Conservation (phyloP, 2,113 vertebrate species). For the Cyanocitta stelleri region DNA sequence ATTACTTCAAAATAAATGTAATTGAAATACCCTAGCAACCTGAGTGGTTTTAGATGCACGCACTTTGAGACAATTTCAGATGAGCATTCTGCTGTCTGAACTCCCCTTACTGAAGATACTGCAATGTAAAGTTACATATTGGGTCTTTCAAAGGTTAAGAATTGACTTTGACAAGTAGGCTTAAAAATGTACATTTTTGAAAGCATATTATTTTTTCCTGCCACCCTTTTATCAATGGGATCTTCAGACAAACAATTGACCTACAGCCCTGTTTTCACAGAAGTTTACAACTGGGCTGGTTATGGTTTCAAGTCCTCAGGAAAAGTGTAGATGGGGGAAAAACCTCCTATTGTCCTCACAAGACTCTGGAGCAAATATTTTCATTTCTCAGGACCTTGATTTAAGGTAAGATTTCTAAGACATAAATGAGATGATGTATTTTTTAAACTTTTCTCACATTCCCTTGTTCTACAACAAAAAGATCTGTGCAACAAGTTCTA, state of each 20-base stretch:
- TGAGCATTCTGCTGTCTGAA: not conserved
- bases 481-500: not conserved
- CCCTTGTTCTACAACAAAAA: not conserved
- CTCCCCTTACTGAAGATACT: not conserved
- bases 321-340: not conserved
- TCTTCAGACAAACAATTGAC: not conserved
- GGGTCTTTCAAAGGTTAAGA: slow-evolving; percentile 17
- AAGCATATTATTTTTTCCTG: not conserved
- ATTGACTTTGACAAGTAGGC: not conserved
- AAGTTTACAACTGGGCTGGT: not conserved
- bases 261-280: not conserved
- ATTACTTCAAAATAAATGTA: slow-evolving; percentile 32
- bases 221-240: not conserved
- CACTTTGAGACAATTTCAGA: not conserved
- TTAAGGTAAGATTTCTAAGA: not conserved
- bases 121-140: not conserved
- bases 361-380: not conserved
- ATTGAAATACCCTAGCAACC: not conserved
- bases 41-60: not conserved
- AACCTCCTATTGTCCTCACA: not conserved
- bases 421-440: not conserved
- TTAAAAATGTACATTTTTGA: slow-evolving; percentile 22
- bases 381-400: not conserved
- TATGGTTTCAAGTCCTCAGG: not conserved
- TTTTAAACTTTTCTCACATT: not conserved